phyloP scores from a whole-genome alignment of 2,113 vertebrate genomes.

The Daphoenositta chrysoptera region DNA sequence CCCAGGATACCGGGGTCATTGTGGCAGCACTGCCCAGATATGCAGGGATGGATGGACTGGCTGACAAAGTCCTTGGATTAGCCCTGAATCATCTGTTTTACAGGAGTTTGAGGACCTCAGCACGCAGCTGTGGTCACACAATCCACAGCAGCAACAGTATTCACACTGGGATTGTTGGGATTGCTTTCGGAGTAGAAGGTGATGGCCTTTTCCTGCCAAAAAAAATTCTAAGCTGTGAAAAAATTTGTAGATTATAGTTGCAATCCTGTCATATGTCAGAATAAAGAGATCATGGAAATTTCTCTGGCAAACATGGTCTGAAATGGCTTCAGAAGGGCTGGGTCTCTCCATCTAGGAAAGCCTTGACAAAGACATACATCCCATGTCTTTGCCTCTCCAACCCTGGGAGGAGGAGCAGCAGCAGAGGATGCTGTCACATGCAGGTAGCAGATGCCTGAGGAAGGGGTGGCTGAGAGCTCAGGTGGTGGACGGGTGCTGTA shows the following conservation, averaged over 20 bases:
- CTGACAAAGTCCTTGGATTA: background rate
- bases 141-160: background rate
- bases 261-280: background rate
- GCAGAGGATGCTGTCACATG: background rate
- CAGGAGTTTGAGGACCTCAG: background rate
- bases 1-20: background rate
- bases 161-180: background rate
- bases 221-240: background rate
- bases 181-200: background rate
- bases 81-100: background rate
- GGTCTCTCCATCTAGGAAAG: background rate
- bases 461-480: background rate
- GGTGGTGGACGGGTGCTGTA: background rate
- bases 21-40: background rate
- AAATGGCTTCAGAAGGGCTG: background rate
- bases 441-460: background rate
- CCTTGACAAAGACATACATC: background rate
- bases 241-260: background rate
- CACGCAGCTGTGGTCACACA: background rate
- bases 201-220: background rate
- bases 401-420: rapidly evolving
- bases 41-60: background rate
- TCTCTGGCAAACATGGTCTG: background rate
- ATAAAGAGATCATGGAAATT: background rate
- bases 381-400: background rate